A percentile compares a stretch with the other conserved stretches of the same genome.
Conservation (phyloP, 2,113 vertebrate species). For the Choloepus hoffmanni region DNA sequence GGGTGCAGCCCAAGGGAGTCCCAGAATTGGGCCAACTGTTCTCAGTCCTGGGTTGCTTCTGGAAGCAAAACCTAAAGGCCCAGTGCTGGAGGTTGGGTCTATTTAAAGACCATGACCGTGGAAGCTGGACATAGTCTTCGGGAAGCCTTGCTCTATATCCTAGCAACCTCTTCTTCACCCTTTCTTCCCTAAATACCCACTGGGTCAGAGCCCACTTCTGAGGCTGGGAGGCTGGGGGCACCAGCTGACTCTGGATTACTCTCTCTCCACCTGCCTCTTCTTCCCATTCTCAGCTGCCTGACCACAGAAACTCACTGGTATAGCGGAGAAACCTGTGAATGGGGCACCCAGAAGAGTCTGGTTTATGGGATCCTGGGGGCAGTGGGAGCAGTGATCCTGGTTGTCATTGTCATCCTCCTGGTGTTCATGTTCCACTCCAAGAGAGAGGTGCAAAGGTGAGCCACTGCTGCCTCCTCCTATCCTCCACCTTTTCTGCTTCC, state of each 20-base stretch:
- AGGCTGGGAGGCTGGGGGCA: neutral
- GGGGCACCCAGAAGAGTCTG: conserved; percentile 50
- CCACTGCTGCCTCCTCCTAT: fast-evolving
- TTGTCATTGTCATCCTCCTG: neutral
- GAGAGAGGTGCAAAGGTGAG: conserved; percentile 36
- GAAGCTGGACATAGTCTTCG: neutral
- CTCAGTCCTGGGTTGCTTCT: neutral
- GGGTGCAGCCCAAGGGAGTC: neutral
- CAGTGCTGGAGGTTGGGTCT: neutral
- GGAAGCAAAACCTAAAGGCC: neutral
- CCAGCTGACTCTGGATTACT: neutral
- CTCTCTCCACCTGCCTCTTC: neutral
- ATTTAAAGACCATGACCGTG: no score
- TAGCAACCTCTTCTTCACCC: no score
- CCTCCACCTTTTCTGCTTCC: neutral
- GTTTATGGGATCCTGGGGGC: conserved; percentile 44
- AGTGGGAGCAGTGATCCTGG: fast-evolving
- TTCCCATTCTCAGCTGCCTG: conserved; percentile 59
- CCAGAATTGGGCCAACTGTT: neutral
- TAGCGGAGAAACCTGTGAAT: conserved; percentile 28
- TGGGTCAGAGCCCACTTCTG: neutral
- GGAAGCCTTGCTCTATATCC: neutral
- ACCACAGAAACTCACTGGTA: conserved; percentile 76
- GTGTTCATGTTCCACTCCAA: neutral
- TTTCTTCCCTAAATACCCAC: neutral